Conservation (phyloP, 2,888 invertebrate species). For the Lepetodrilus schrolli region DNA sequence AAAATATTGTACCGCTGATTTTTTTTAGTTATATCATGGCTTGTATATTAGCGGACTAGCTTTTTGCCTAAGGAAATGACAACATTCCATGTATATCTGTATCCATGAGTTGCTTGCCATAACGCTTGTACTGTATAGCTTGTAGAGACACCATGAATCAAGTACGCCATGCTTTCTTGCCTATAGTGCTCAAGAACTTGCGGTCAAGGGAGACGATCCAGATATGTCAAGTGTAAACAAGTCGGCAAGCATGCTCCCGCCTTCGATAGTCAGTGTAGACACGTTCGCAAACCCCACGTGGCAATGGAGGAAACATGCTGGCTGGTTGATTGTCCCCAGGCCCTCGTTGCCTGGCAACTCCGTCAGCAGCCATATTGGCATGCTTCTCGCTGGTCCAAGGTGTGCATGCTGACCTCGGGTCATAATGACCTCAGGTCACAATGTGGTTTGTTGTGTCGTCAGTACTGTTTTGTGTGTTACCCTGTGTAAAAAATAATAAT, state of each 20-base stretch:
- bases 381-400: constrained; percentile 52
- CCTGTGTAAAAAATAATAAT: not conserved
- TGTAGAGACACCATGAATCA: not conserved
- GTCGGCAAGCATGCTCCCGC: constrained; percentile 43
- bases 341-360: constrained; percentile 27
- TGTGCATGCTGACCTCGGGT: constrained; percentile 38
- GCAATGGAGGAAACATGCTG: constrained; percentile 48
- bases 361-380: constrained; percentile 45
- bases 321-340: constrained; percentile 47
- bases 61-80: too few relatives aligned
- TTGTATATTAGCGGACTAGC: too few relatives aligned
- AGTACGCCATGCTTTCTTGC: constrained; percentile 38
- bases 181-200: constrained; percentile 62
- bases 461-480: not conserved
- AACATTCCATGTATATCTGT: too few relatives aligned
- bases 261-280: constrained; percentile 42
- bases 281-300: constrained; percentile 47
- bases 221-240: constrained; percentile 52
- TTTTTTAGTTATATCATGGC: too few relatives aligned
- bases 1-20: too few relatives aligned
- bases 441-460: constrained; percentile 3
- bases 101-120: not conserved
- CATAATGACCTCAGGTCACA: not conserved
- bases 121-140: not conserved
- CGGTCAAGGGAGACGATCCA: constrained; percentile 50